A percentile compares a stretch with the other conserved stretches of the same genome.
Conservation (phyloP, 2,888 invertebrate species). For the Neoaliturus tenellus region DNA sequence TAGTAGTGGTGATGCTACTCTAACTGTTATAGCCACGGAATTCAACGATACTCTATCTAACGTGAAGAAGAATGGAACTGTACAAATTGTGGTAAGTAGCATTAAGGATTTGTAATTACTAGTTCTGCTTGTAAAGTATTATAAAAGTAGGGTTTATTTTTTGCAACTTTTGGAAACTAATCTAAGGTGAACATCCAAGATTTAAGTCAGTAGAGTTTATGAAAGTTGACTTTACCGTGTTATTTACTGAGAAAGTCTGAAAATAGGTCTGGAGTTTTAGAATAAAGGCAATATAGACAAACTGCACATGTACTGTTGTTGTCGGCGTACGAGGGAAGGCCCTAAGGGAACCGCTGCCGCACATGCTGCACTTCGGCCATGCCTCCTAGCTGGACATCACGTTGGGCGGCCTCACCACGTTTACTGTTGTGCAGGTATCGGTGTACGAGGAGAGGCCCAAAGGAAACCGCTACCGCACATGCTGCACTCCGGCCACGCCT, state of each 20-base stretch:
- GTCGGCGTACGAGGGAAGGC: slow-evolving; percentile 71
- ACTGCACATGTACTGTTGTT: no score
- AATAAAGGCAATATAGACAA: no score
- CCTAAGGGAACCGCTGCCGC: slow-evolving; percentile 77
- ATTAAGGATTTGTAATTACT: neutral
- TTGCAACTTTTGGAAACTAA: no score
- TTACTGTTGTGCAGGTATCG: no score
- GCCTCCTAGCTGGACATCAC: slow-evolving; percentile 79
- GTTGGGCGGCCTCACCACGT: slow-evolving; percentile 74
- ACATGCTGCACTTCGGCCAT: slow-evolving; percentile 80
- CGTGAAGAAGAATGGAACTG: slow-evolving; percentile 67
- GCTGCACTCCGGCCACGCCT: slow-evolving; percentile 80
- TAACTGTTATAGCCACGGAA: slow-evolving; percentile 69
- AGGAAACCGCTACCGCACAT: slow-evolving; percentile 78
- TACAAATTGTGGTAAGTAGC: slow-evolving; percentile 69
- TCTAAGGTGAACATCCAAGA: no score
- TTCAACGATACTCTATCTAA: slow-evolving; percentile 63
- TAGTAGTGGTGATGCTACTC: slow-evolving; percentile 70
- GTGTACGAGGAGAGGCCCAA: slow-evolving; percentile 73
- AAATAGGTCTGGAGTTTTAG: no score
- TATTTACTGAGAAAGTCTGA: no score
- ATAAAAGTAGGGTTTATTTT: no score
- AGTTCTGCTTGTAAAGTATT: no score
- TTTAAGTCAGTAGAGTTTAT: no score
- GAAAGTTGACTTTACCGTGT: no score